A percentile compares a stretch with the other conserved stretches of the same genome.
These are phyloP conservation scores for Choristoneura fumiferana DNA, from an alignment of 1,140 invertebrate genomes.

Conservation along the genomic window DNA sequence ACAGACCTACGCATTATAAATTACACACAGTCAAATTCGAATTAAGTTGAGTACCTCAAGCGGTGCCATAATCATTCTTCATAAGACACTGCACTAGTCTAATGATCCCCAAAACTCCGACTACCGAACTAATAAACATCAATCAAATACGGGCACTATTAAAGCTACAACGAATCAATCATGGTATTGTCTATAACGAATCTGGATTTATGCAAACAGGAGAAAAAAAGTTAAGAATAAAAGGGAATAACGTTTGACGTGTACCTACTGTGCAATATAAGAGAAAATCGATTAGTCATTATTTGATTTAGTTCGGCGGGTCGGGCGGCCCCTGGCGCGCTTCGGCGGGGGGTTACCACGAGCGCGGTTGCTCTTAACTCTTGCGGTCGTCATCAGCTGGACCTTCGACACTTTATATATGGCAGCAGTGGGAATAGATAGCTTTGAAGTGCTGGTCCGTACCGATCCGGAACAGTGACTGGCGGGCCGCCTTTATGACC, in stretches of 20 bases:
- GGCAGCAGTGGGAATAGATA: conserved; percentile 43
- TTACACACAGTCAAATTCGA: conserved; percentile 55
- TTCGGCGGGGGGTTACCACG: conserved; percentile 61
- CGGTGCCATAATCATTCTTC: conserved; percentile 66
- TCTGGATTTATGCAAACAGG: conserved; percentile 71
- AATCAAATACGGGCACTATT: conserved; percentile 72
- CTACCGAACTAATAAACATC: conserved; percentile 77
- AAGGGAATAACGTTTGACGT: conserved; percentile 74
- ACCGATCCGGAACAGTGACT: conserved; percentile 2
- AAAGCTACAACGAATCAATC: conserved; percentile 68
- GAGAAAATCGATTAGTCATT: conserved; percentile 77
- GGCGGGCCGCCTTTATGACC: no score
- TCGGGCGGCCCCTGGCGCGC: conserved; percentile 57
- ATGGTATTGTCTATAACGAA: conserved; percentile 72
- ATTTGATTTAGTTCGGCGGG: conserved; percentile 76
- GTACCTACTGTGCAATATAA: conserved; percentile 78
- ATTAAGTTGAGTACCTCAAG: conserved; percentile 67
- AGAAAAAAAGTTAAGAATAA: conserved; percentile 68
- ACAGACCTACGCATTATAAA: conserved; percentile 42
- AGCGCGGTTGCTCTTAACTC: conserved; percentile 46
- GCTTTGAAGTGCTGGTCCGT: conserved; percentile 28
- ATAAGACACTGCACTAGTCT: conserved; percentile 66
- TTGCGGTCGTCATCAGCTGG: conserved; percentile 58
- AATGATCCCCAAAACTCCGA: conserved; percentile 74
- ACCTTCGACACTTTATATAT: conserved; percentile 70